phyloP scores from a whole-genome alignment of 2,113 vertebrate species.

The Cebidichthys violaceus region DNA sequence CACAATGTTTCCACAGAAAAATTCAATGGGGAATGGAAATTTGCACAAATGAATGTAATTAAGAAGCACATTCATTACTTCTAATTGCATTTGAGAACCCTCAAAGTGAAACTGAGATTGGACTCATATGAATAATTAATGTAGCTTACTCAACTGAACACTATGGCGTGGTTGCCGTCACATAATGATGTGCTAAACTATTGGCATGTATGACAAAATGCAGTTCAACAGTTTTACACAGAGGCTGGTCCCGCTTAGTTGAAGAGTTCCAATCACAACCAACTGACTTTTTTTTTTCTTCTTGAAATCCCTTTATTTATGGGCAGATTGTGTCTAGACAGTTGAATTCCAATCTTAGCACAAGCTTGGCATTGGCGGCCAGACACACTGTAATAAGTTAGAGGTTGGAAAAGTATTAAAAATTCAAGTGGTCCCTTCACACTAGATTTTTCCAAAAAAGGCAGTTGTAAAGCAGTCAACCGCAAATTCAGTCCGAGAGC shows the following conservation, averaged over 20 bases:
- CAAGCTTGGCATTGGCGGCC: conserved; percentile 37
- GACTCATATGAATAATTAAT: conserved; percentile 79
- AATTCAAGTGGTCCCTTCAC: conserved; percentile 60
- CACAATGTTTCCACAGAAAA: conserved; percentile 82
- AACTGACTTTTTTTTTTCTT: conserved; percentile 1
- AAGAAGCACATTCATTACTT: conserved; percentile 83
- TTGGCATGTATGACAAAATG: conserved; percentile 44
- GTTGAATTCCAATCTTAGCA: conserved; percentile 62
- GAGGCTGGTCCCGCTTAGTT: neutral
- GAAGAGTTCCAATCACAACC: conserved; percentile 12
- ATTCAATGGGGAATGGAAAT: conserved; percentile 80
- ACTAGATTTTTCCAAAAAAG: conserved; percentile 57
- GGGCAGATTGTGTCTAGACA: conserved; percentile 73
- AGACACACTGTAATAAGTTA: conserved; percentile 35
- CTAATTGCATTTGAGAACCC: conserved; percentile 82
- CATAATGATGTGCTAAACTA: conserved; percentile 47
- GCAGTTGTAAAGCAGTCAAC: conserved; percentile 61
- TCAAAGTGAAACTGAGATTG: conserved; percentile 80
- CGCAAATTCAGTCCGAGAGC: conserved; percentile 65
- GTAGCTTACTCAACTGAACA: conserved; percentile 62
- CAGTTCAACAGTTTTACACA: conserved; percentile 2
- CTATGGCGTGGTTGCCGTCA: conserved; percentile 48
- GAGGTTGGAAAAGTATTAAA: conserved; percentile 58
- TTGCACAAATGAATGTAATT: conserved; percentile 85
- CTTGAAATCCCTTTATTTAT: conserved; percentile 57